A percentile compares a stretch with the other conserved stretches of the same genome.
phyloP scores from a whole-genome alignment of 2,113 vertebrate genomes.

The Athene cunicularia region DNA sequence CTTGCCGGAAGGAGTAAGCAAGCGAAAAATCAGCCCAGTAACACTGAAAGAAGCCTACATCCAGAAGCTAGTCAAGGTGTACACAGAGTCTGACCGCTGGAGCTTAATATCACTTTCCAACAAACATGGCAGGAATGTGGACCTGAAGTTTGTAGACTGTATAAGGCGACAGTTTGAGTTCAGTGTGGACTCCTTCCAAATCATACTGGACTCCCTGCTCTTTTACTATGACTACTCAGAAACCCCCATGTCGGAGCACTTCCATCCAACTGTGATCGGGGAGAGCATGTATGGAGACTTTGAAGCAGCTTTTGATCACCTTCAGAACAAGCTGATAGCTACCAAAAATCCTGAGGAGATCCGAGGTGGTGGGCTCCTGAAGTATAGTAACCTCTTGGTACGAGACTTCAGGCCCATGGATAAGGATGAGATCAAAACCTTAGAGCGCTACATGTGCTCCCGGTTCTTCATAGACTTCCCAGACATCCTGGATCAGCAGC shows the following conservation, averaged over 20 bases:
- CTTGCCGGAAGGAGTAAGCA: conserved; percentile 92
- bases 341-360: conserved; percentile 98
- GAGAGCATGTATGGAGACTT: conserved; percentile 97
- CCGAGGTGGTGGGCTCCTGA: conserved; percentile 93
- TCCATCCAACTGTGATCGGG: conserved; percentile 86
- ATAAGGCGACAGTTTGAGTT: conserved; percentile 98
- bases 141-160: conserved; percentile 95
- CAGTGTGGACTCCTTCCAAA: conserved; percentile 98
- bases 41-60: conserved; percentile 96
- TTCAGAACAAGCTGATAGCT: conserved; percentile 90
- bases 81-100: conserved; percentile 93
- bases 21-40: conserved; percentile 89
- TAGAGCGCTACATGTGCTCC: conserved; percentile 98
- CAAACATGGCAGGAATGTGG: conserved; percentile 93
- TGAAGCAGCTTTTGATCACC: conserved; percentile 85
- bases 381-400: conserved; percentile 96
- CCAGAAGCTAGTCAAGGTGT: conserved; percentile 97
- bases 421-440: conserved; percentile 87
- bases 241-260: conserved; percentile 83
- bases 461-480: conserved; percentile 99
- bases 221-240: conserved; percentile 83
- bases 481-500: conserved; percentile 93
- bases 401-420: conserved; percentile 89
- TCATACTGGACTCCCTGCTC: conserved; percentile 93
- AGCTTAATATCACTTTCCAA: conserved; percentile 98